Conservation (phyloP, 2,888 invertebrate species). For the Hylaea fasciaria region DNA sequence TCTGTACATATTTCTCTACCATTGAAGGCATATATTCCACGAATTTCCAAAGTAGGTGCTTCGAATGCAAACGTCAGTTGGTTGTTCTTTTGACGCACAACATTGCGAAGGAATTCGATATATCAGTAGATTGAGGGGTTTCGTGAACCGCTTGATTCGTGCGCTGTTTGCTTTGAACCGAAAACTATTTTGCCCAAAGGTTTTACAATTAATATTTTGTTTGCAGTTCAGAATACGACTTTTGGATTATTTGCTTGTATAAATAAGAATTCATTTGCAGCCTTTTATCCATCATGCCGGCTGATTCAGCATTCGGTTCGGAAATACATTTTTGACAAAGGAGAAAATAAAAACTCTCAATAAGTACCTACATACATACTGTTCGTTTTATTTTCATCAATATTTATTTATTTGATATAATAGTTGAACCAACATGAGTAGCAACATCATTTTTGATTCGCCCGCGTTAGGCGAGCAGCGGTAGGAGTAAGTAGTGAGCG, state of each 20-base stretch:
- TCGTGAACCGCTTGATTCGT: constrained; percentile 15
- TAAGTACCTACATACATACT: too few species aligned
- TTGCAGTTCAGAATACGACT: not conserved
- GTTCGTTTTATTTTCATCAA: too few species aligned
- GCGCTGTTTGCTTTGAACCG: constrained; percentile 2
- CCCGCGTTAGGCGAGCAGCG: too few species aligned
- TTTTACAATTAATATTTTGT: not conserved
- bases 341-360: too few species aligned
- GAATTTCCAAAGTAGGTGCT: not conserved
- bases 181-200: not conserved
- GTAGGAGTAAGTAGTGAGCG: too few species aligned
- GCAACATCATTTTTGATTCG: too few species aligned
- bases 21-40: not conserved
- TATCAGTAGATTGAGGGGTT: constrained; percentile 10
- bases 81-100: constrained; percentile 10
- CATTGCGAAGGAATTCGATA: constrained; percentile 4
- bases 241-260: not conserved
- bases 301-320: too few species aligned
- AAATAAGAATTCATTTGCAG: not conserved
- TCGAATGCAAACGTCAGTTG: constrained; percentile 6
- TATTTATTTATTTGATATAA: too few species aligned
- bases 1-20: not conserved
- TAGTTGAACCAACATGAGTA: too few species aligned
- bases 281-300: too few species aligned
- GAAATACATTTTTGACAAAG: too few species aligned